These are phyloP conservation scores for Noctua fimbriata DNA, from an alignment of 2,888 invertebrate genomes.

Conservation along the genomic window DNA sequence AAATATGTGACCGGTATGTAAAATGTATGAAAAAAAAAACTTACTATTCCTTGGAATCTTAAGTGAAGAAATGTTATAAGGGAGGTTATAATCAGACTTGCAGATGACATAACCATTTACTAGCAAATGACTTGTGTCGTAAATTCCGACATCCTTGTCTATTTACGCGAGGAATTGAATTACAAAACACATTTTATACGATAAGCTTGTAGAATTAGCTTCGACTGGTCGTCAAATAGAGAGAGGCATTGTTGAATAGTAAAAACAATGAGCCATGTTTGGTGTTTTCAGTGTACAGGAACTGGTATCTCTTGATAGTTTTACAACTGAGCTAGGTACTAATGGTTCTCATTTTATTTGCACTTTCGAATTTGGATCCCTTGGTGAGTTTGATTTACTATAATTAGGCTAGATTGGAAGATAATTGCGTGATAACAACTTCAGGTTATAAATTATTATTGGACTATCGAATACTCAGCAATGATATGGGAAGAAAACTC, in stretches of 20 bases:
- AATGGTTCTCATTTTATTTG: slow-evolving; percentile 15
- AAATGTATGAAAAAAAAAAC: slow-evolving; percentile 45
- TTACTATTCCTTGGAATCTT: slow-evolving; percentile 43
- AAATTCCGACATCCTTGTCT: slow-evolving; percentile 60
- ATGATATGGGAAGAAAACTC: not conserved
- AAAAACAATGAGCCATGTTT: slow-evolving; percentile 61
- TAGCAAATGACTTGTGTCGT: slow-evolving; percentile 60
- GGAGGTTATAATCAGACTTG: slow-evolving; percentile 59
- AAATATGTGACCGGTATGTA: slow-evolving; percentile 58
- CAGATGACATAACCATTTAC: slow-evolving; percentile 60
- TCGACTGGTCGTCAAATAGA: slow-evolving; percentile 51
- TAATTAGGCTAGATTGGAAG: not conserved
- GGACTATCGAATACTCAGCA: not conserved
- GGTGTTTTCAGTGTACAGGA: slow-evolving; percentile 54
- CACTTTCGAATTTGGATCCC: not conserved
- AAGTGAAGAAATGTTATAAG: slow-evolving; percentile 45
- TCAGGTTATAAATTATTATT: not conserved
- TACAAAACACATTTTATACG: slow-evolving; percentile 44
- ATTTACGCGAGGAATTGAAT: slow-evolving; percentile 51
- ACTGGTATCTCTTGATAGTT: slow-evolving; percentile 40
- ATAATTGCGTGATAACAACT: not conserved
- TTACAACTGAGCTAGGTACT: slow-evolving; percentile 11
- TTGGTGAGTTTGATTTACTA: not conserved
- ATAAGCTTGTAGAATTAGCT: slow-evolving; percentile 51
- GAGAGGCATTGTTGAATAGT: slow-evolving; percentile 57